Evolutionary conservation across 2,797 vertebrate species (phyloP).

Genomic region (Enteromius trimaculatus): DNA sequence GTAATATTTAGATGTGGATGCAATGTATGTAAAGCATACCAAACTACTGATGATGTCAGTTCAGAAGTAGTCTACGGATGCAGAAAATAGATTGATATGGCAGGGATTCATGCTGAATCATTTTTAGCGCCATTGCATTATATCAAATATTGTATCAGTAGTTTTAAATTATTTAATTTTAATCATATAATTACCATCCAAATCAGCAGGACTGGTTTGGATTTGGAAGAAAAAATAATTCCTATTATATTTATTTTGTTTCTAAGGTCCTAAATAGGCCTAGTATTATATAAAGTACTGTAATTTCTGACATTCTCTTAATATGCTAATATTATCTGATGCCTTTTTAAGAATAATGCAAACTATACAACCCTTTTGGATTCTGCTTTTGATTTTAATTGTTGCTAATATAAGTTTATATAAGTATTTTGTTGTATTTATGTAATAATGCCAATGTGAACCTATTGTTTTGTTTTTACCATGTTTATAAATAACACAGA

Average conservation of each 20-base stretch:
- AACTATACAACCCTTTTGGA: background rate
- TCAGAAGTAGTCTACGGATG: background rate
- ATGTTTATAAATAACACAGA: background rate
- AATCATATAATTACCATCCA: constrained; percentile 1
- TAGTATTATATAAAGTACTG: background rate
- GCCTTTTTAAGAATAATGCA: background rate
- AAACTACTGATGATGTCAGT: background rate
- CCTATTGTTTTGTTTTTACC: background rate
- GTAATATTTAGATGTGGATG: background rate
- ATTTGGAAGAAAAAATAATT: constrained; percentile 20
- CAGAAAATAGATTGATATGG: background rate
- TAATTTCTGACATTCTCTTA: background rate
- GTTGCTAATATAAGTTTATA: background rate
- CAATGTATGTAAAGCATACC: constrained; percentile 2
- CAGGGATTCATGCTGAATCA: background rate
- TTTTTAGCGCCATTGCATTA: background rate
- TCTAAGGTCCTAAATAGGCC: background rate
- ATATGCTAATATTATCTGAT: constrained; percentile 5
- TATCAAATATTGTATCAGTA: background rate
- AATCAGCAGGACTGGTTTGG: constrained; percentile 56
- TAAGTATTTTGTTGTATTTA: constrained; percentile 24
- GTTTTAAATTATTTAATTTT: constrained; percentile 19
- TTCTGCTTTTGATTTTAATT: constrained; percentile 15
- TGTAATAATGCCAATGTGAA: background rate
- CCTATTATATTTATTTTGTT: constrained; percentile 25